Base-by-base conservation (phyloP, 2,797 vertebrate genomes). In the Otolemur crassicaudatus region DNA sequence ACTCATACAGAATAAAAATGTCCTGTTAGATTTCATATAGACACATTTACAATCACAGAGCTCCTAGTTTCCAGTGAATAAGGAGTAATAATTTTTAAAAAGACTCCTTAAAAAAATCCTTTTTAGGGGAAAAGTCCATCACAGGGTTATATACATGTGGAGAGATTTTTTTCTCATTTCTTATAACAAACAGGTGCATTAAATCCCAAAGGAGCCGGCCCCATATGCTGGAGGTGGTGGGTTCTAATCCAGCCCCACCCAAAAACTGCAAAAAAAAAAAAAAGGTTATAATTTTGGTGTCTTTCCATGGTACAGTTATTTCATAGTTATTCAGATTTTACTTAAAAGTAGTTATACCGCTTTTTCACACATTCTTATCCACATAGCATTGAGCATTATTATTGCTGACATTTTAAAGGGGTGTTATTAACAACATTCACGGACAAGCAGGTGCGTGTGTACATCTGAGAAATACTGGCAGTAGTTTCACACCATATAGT, bases 31-130 rank as follows among this genome's bases (percentile, higher is more conserved):
- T 58, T 94, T 87, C 16, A 27, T 37, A 88, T 87, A 69, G 61
- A 53, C 53, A 17, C 29, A 25, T 60, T 56, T 91, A 65, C 25
- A 86, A 90, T 77, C 76, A 92, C 0, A 63, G 87, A 89, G 27
- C 34, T 65, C 81, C 87, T 86, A 14, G 76, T 95, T 95, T 43
- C 87, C 94, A 93, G 70, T 76, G 56, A 85, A 90, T 2, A 84
- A 37, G 56, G 12, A 84, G 63, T 40, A 61, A 75, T 46, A 69
- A 67, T 82, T 58, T 58, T 19, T 75, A 81, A 2, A 43, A 95
- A 60, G 70, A 77, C 31, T 89, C 69, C 37, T 92, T 17, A 77
- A 40, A 56, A 86, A 34, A 86, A 80, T 17, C 65, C 87, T 40
- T 69, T 93, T 75, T 49, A 90, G 75, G 12, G 9, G 19, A 60